phyloP scores from a whole-genome alignment of 2,888 invertebrate genomes.

The Nymphalis c-album region DNA sequence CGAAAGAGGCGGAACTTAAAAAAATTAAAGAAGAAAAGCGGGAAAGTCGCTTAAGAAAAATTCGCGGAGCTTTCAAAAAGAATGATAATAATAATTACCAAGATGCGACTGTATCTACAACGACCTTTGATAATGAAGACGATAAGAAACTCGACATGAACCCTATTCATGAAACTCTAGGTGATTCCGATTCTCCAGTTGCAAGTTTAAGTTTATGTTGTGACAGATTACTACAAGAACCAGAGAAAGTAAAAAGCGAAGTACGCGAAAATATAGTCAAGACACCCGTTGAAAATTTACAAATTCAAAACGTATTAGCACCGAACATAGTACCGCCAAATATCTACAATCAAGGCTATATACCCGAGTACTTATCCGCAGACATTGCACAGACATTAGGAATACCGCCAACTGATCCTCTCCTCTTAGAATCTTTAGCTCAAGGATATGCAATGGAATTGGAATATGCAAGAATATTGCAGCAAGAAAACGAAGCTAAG shows the following conservation, averaged over 20 bases:
- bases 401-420: constrained; percentile 71
- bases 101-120: constrained; percentile 82
- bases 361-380: constrained; percentile 67
- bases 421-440: constrained; percentile 75
- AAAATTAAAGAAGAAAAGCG: constrained; percentile 58
- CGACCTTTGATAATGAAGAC: constrained; percentile 65
- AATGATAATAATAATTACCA: constrained; percentile 64
- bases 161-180: constrained; percentile 16
- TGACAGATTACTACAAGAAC: constrained; percentile 63
- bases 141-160: constrained; percentile 41
- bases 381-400: constrained; percentile 75
- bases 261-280: constrained; percentile 31
- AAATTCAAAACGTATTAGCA: constrained; percentile 20
- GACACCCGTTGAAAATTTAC: constrained; percentile 35
- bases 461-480: constrained; percentile 86
- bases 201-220: constrained; percentile 67
- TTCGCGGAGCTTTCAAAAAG: constrained; percentile 70
- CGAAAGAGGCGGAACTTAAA: constrained; percentile 52
- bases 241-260: constrained; percentile 46
- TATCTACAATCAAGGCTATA: constrained; percentile 52
- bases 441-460: constrained; percentile 84
- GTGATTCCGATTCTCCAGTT: constrained; percentile 59
- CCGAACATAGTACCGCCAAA: constrained; percentile 34
- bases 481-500: constrained; percentile 87
- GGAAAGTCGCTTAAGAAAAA: constrained; percentile 71